Evolutionary conservation across 1,140 invertebrate genomes (phyloP).

Genomic region (Caenorhabditis inopinata): DNA sequence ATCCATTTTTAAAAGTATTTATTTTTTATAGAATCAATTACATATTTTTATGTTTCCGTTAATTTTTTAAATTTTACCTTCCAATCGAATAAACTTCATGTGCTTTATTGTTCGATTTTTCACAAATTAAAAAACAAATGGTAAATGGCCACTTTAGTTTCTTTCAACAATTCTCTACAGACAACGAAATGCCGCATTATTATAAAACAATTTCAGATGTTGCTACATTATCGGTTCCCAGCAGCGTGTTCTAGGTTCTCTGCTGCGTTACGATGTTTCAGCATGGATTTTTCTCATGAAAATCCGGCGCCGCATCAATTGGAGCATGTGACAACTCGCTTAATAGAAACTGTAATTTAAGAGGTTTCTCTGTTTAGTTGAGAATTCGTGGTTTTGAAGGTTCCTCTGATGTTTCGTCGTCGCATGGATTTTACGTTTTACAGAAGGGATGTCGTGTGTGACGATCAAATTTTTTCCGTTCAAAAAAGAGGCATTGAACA

Average conservation of each 20-base stretch:
- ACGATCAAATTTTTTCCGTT: slow-evolving; percentile 45
- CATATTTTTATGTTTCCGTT: no score
- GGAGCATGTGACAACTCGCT: slow-evolving; percentile 44
- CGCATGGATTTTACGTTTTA: slow-evolving; percentile 49
- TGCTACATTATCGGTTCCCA: not conserved
- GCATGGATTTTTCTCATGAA: slow-evolving; percentile 37
- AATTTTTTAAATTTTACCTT: no score
- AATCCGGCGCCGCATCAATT: slow-evolving; percentile 44
- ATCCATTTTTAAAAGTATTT: no score
- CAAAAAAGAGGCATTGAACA: slow-evolving; percentile 43
- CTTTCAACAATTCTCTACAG: not conserved
- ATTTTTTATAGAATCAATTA: no score
- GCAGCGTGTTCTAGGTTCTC: not conserved
- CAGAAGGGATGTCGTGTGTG: slow-evolving; percentile 43
- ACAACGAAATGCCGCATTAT: no score
- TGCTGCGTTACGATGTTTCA: not conserved
- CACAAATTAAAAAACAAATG: not conserved
- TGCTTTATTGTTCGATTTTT: no score
- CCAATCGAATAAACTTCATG: no score
- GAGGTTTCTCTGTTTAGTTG: not conserved
- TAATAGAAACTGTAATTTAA: slow-evolving; percentile 40
- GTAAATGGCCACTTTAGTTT: not conserved
- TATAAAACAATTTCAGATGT: not conserved
- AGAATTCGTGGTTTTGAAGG: slow-evolving; percentile 17
- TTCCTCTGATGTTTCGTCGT: slow-evolving; percentile 48